Evolutionary conservation across 2,888 invertebrate genomes (phyloP).

Genomic region (Caenorhabditis japonica): DNA sequence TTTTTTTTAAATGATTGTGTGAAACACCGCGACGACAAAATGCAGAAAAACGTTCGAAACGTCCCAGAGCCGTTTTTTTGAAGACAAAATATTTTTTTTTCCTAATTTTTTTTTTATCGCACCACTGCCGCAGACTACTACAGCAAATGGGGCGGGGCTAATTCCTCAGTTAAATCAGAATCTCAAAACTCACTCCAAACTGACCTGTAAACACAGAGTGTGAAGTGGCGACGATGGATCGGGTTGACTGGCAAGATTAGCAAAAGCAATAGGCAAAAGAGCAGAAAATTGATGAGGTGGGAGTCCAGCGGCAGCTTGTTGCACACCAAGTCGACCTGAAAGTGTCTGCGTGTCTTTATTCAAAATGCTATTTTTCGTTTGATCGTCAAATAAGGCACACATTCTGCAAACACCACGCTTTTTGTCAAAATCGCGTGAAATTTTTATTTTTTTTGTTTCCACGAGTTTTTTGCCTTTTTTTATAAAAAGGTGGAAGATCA

Average conservation of each 20-base stretch:
- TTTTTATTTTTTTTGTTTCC: too few relatives aligned
- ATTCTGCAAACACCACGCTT: constrained; percentile 11
- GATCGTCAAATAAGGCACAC: constrained; percentile 24
- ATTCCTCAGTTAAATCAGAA: too few relatives aligned
- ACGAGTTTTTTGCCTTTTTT: constrained; percentile 1
- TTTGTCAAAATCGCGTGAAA: too few relatives aligned
- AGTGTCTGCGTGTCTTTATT: constrained; percentile 47
- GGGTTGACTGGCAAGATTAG: constrained; percentile 61
- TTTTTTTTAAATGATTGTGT: too few relatives aligned
- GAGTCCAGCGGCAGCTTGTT: constrained; percentile 66
- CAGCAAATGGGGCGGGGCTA: too few relatives aligned
- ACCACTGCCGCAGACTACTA: too few relatives aligned
- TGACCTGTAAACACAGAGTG: constrained; percentile 61
- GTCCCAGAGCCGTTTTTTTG: too few relatives aligned
- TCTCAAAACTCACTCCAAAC: too few relatives aligned
- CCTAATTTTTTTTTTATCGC: too few relatives aligned
- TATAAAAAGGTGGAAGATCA: neutral
- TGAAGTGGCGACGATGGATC: constrained; percentile 57
- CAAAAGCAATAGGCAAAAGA: constrained; percentile 69
- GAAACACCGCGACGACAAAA: too few relatives aligned
- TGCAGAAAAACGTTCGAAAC: too few relatives aligned
- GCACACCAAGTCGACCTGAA: constrained; percentile 67
- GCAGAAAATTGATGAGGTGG: constrained; percentile 74
- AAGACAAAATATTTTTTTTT: too few relatives aligned
- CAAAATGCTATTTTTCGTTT: constrained; percentile 5